Conservation (phyloP, 2,888 invertebrate species). For the Aphodius sticticus region DNA sequence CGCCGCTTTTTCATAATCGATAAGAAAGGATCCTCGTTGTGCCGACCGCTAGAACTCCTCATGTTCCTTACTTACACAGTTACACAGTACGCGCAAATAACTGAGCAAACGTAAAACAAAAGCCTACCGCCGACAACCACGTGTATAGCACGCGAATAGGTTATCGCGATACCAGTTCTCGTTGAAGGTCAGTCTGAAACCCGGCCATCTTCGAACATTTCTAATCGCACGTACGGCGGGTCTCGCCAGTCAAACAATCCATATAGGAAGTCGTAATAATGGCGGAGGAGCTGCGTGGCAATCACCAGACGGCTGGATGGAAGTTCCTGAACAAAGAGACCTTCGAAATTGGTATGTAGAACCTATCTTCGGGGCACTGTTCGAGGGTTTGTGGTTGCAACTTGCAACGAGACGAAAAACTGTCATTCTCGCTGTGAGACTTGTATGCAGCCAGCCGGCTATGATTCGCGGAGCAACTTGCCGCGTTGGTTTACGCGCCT, state of each 20-base stretch:
- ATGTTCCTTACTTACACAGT: not conserved
- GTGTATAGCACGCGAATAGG: not conserved
- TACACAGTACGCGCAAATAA: not conserved
- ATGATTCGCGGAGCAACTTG: slow-evolving; percentile 27
- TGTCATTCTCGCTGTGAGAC: not conserved
- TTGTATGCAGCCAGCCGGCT: slow-evolving; percentile 5
- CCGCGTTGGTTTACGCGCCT: slow-evolving; percentile 13
- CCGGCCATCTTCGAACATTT: slow-evolving; percentile 11
- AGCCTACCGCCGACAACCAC: not conserved
- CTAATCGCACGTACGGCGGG: not conserved
- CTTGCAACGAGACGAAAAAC: not conserved
- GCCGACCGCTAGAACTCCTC: not conserved
- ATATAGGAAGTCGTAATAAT: not conserved
- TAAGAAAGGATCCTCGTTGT: not conserved
- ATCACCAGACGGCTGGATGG: slow-evolving; percentile 37
- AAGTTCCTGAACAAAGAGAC: slow-evolving; percentile 43
- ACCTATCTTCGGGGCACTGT: slow-evolving; percentile 13
- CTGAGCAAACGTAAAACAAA: not conserved
- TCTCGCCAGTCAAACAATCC: slow-evolving; percentile 6
- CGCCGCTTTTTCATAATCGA: not conserved
- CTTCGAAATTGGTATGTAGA: slow-evolving; percentile 41
- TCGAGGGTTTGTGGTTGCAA: not conserved
- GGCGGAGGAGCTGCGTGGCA: slow-evolving; percentile 17
- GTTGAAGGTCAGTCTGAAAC: slow-evolving; percentile 19
- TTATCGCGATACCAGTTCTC: slow-evolving; percentile 13